A percentile compares a stretch with the other conserved stretches of the same genome.
phyloP scores from a whole-genome alignment of 2,113 vertebrate genomes.

The Larimichthys crocea region DNA sequence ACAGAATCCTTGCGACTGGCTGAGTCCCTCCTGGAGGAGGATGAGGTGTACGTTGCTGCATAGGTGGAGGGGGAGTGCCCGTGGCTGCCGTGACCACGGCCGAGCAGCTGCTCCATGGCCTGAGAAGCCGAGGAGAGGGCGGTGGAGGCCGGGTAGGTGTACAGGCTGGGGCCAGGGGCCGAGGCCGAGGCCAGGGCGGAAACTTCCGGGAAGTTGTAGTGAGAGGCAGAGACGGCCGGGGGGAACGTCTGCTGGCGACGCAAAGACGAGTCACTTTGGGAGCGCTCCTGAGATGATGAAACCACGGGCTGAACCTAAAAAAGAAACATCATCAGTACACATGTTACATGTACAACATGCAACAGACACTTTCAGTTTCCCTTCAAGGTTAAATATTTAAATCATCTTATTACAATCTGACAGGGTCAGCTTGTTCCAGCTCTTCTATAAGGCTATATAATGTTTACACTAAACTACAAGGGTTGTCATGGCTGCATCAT shows the following conservation, averaged over 20 bases:
- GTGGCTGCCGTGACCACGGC: slow-evolving; percentile 86
- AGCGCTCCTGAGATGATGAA: slow-evolving; percentile 83
- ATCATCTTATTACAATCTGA: no score
- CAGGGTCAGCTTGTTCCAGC: no score
- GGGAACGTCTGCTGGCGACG: slow-evolving; percentile 95
- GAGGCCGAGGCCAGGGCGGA: slow-evolving; percentile 85
- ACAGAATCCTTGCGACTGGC: slow-evolving; percentile 90
- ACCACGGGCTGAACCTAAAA: slow-evolving; percentile 83
- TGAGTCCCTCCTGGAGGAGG: slow-evolving; percentile 76
- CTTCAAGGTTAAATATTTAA: no score
- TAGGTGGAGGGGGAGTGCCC: slow-evolving; percentile 86
- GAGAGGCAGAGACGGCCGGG: slow-evolving; percentile 89
- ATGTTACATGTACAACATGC: neutral
- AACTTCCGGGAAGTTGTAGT: slow-evolving; percentile 91
- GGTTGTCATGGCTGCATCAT: no score
- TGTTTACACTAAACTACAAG: no score
- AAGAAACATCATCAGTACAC: neutral
- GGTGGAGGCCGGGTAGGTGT: slow-evolving; percentile 92
- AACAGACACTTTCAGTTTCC: no score
- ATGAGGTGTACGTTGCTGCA: slow-evolving; percentile 86
- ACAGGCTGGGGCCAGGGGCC: slow-evolving; percentile 85
- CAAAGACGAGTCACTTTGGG: slow-evolving; percentile 84
- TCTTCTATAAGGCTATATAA: no score
- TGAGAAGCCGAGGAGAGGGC: slow-evolving; percentile 93
- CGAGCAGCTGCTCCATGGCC: slow-evolving; percentile 94